Percentiles rank a stretch among this genome's conserved stretches.
Evolutionary conservation across 2,888 invertebrate genomes (phyloP).

Genomic region (Eupithecia pulchellata): DNA sequence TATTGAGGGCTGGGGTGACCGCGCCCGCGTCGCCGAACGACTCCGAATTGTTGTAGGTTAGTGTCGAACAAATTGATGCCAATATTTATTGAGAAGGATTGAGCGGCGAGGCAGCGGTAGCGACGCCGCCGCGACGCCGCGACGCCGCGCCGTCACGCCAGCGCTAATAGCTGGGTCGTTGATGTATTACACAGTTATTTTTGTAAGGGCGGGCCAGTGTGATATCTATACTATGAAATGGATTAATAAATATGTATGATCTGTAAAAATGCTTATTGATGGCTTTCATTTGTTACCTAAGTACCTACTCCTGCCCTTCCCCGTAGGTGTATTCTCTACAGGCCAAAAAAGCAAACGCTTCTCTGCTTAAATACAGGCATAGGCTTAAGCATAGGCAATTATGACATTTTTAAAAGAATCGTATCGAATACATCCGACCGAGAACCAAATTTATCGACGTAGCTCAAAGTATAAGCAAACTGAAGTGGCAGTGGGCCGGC

Average conservation of each 20-base stretch:
- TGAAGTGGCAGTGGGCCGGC: no score
- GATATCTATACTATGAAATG: constrained; percentile 85
- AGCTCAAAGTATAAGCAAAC: no score
- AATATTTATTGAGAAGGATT: constrained; percentile 66
- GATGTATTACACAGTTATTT: constrained; percentile 84
- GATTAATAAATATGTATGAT: constrained; percentile 86
- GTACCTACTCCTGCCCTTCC: background rate
- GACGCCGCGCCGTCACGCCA: constrained; percentile 69
- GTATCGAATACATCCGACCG: no score
- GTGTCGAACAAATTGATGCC: constrained; percentile 69
- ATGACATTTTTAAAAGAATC: no score
- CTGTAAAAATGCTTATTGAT: constrained; percentile 80
- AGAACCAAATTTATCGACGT: no score
- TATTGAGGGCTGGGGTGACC: constrained; percentile 66
- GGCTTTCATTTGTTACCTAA: constrained; percentile 59
- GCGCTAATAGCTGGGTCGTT: constrained; percentile 74
- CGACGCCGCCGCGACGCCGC: constrained; percentile 59
- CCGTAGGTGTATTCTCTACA: background rate
- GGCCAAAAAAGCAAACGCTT: background rate
- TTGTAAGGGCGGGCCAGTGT: constrained; percentile 86
- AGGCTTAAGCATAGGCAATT: no score
- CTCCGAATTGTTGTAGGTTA: constrained; percentile 81
- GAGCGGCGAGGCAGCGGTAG: constrained; percentile 38
- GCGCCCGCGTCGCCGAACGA: constrained; percentile 66
- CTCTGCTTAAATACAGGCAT: no score